Evolutionary conservation across 2,113 vertebrate species (phyloP).

Genomic region (Amphiprion ocellaris): DNA sequence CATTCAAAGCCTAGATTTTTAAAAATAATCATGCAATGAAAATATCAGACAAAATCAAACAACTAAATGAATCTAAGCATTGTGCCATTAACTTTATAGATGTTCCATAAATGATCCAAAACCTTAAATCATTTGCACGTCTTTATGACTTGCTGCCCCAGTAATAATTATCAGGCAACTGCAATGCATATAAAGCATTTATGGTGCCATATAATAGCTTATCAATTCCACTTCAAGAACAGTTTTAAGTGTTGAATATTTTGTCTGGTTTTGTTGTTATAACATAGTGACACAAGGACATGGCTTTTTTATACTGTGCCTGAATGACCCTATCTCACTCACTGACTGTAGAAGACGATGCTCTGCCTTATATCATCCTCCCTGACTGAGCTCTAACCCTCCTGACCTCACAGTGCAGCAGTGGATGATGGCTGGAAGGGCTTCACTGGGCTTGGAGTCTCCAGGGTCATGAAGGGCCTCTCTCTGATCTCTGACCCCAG

Average conservation of each 20-base stretch:
- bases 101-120: constrained; percentile 7
- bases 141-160: constrained; percentile 9
- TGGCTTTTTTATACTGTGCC: background rate
- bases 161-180: constrained; percentile 2
- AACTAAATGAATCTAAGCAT: background rate
- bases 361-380: constrained; percentile 46
- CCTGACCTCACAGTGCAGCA: constrained; percentile 45
- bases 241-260: constrained; percentile 14
- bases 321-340: background rate
- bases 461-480: constrained; percentile 68
- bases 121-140: constrained; percentile 7
- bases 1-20: too few species aligned
- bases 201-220: constrained; percentile 8
- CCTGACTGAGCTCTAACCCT: constrained; percentile 21
- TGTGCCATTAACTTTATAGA: constrained; percentile 13
- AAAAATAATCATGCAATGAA: too few species aligned
- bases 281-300: background rate
- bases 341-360: constrained; percentile 25
- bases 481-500: constrained; percentile 76
- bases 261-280: constrained; percentile 1
- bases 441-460: constrained; percentile 44
- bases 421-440: constrained; percentile 33
- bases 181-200: constrained; percentile 31
- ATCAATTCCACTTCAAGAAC: constrained; percentile 13
- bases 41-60: background rate